phyloP scores from a whole-genome alignment of 2,797 vertebrate species.

The Lepilemur septentrionalis region DNA sequence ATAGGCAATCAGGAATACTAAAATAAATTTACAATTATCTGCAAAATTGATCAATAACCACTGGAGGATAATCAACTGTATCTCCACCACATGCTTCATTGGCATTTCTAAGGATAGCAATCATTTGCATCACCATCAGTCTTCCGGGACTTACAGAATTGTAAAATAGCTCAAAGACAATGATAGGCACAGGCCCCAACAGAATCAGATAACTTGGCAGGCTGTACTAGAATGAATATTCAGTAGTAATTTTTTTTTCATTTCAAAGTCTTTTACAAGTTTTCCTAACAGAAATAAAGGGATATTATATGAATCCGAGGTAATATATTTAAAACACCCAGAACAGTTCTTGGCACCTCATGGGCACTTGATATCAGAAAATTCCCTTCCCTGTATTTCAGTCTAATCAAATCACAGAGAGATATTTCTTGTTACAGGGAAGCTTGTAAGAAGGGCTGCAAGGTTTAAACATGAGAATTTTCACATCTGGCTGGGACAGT shows the following conservation, averaged over 20 bases:
- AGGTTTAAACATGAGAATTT: not conserved
- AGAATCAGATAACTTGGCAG: not conserved
- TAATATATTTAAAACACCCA: not conserved
- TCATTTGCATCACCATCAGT: not conserved
- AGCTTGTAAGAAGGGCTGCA: not conserved
- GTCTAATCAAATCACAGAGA: not conserved
- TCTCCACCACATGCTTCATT: not conserved
- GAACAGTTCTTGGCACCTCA: not conserved
- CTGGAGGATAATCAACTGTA: not conserved
- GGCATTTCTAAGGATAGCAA: not conserved
- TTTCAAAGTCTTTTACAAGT: constrained; percentile 20
- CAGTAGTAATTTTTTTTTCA: not conserved
- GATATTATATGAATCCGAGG: not conserved
- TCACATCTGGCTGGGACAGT: not conserved
- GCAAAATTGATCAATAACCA: not conserved
- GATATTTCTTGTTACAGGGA: not conserved
- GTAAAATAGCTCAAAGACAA: not conserved
- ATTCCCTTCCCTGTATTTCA: not conserved
- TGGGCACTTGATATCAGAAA: not conserved
- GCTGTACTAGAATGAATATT: too few relatives aligned
- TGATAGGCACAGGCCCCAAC: not conserved
- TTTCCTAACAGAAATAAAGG: not conserved
- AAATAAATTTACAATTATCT: not conserved
- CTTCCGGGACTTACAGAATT: not conserved
- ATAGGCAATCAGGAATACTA: not conserved